Base-by-base conservation (phyloP, 2,113 vertebrate species). In the Antidorcas marsupialis region DNA sequence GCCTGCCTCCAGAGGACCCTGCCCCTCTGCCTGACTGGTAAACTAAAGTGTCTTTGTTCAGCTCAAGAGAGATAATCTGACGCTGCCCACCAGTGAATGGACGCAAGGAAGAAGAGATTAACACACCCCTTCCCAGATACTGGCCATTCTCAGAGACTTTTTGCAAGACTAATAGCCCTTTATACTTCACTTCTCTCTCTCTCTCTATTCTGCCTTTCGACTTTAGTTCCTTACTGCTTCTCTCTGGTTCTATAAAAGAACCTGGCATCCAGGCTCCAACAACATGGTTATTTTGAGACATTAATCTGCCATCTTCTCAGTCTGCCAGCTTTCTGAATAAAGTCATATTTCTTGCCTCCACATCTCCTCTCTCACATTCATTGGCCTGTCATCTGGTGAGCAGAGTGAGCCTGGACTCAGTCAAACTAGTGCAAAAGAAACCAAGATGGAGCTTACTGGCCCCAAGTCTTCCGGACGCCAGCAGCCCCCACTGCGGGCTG, bases 391-490 rank as follows among this genome's bases (percentile, higher is more conserved):
- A 0, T 12, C 5, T 0, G 0, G 67, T 6, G 21, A 39, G 67
- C 67, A 74, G 67, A 39, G 67, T 0, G 0, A 39, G 67, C 10
- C 6, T 13, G 67, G 67, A 74, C 21, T 74, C 36, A 39, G n/a
- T 74, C n/a, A 39, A 74, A 74, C 36, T 7, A 39, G 21, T 39
- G 36, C 39, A 12, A 30, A 39, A 57, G 33, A 53, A 12, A 15
- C 14, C 39, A 25, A 36, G 36, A 11, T 6, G 17, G 30, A 11
- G 33, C 33, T 47, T 17, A 33, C 16, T 15, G 6, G 60, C 39
- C 17, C 2, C 4, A 12, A 67, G 59, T 4, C 0, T 13, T 60
- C 36, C 1, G 0, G n/a, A 15, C 8, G 36, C 3, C n/a, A 12
- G n/a, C 8, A 76, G 53, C 25, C 21, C 30, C 19, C 7, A 64